Conservation (phyloP, 1,140 invertebrate genomes). For the Atta texana region DNA sequence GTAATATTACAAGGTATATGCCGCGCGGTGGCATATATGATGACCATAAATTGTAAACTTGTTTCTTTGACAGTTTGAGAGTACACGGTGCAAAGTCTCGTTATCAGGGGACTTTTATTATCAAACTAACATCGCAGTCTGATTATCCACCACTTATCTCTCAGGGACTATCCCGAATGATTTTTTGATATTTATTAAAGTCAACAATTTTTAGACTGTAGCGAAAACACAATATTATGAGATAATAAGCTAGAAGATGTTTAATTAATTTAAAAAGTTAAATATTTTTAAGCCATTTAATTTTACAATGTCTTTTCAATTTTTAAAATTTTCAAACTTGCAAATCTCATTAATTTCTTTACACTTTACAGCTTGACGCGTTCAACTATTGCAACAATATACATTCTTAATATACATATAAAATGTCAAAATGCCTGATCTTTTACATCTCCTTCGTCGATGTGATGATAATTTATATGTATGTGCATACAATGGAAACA, state of each 20-base stretch:
- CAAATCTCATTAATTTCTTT: neutral
- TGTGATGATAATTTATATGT: neutral
- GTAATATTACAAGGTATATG: neutral
- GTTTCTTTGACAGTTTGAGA: neutral
- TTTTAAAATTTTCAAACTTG: neutral
- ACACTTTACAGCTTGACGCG: neutral
- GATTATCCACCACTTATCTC: neutral
- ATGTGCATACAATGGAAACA: neutral
- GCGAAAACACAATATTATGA: neutral
- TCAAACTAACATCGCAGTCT: neutral
- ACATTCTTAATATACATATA: neutral
- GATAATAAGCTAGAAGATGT: neutral
- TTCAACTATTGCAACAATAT: neutral
- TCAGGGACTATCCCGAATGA: neutral
- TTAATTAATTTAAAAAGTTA: neutral
- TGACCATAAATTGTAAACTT: neutral
- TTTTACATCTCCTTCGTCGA: neutral
- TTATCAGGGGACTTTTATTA: neutral
- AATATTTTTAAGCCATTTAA: neutral
- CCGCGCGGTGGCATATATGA: too few species aligned
- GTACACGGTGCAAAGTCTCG: neutral
- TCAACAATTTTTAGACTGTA: neutral
- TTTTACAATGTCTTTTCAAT: neutral
- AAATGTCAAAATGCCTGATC: neutral
- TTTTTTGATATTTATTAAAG: neutral